Percentiles rank a stretch among this genome's conserved stretches.
These are phyloP conservation scores for Bedellia somnulentella DNA, from an alignment of 2,888 invertebrate genomes.

Conservation along the genomic window DNA sequence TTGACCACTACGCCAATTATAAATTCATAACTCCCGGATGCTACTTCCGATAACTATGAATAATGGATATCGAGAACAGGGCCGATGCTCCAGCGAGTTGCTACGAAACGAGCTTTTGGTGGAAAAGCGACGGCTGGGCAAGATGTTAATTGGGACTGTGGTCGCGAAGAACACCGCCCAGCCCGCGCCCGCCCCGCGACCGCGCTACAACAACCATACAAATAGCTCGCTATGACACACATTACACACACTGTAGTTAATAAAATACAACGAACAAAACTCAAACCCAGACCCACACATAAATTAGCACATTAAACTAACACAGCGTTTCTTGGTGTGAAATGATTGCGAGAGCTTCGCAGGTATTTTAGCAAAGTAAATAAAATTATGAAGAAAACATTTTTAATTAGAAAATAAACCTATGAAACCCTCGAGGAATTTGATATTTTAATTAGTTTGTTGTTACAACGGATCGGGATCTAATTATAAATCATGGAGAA, in stretches of 20 bases:
- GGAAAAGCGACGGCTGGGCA: constrained; percentile 4
- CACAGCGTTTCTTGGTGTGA: constrained; percentile 38
- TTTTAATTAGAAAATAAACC: constrained; percentile 15
- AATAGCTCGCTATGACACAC: constrained; percentile 45
- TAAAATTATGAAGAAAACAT: not conserved
- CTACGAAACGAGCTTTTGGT: constrained; percentile 9
- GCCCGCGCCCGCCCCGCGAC: constrained; percentile 12
- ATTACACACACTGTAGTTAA: constrained; percentile 59
- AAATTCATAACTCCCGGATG: constrained; percentile 16
- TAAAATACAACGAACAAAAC: constrained; percentile 56
- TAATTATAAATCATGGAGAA: constrained; percentile 9
- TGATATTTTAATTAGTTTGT: constrained; percentile 20
- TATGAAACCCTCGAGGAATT: constrained; percentile 40
- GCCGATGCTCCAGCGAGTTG: constrained; percentile 12
- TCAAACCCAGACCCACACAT: constrained; percentile 56
- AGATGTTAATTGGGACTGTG: constrained; percentile 6
- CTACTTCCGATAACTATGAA: constrained; percentile 16
- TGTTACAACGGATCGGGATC: constrained; percentile 13
- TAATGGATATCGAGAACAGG: constrained; percentile 15
- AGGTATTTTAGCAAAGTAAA: constrained; percentile 13
- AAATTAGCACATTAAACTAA: constrained; percentile 59
- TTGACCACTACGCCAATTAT: constrained; percentile 15
- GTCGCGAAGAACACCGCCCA: constrained; percentile 6
- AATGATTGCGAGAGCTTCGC: constrained; percentile 37
- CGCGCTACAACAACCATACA: constrained; percentile 33